Base-by-base conservation (phyloP, 2,113 vertebrate genomes). In the Datnioides undecimradiatus region DNA sequence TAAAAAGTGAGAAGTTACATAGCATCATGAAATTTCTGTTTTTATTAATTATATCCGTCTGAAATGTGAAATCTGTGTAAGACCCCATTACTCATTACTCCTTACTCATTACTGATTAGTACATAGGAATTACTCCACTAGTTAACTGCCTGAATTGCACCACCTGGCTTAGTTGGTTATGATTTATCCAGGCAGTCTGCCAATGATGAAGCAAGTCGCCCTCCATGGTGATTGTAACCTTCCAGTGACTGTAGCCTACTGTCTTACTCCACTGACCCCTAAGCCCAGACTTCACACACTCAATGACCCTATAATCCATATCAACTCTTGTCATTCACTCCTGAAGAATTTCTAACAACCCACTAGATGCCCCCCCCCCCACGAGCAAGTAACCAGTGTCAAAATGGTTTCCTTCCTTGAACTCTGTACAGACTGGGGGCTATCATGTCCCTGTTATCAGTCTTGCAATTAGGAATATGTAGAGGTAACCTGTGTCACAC, bases 221-320 rank as follows among this genome's bases (percentile, higher is more conserved):
- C 49, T 45, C 14, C 12, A 19, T 59, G 31, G 8, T 43, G 17
- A 19, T 19, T 45, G 31, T 48, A 63, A 64, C 57, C 66, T 76
- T 69, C 29, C n/a, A 48, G 1, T 67, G 48, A 69, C 65, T 66
- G 14, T 34, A 69, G 29, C 11, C 65, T 43, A 31, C 46, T 80
- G 69, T 76, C 27, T 67, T 79, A 77, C 65, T 73, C 73, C 33
- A 76, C 23, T 84, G 83, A 90, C 90, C 75, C 68, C 64, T 36
- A 65, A 27, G 21, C n/a, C 46, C 23, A 48, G 46, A 60, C 45
- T 17, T 11, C 19, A 33, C 33, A 29, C 25, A 64, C 43, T 31
- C 17, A 38, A 12, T 62, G 23, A 71, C 27, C 48, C 41, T 23
- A n/a, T n/a, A n/a, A n/a, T n/a, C 69, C 52, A 64, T 77, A 62